These are phyloP conservation scores for Thinocorus orbignyianus DNA, from an alignment of 2,113 vertebrate species.

Conservation along the genomic window DNA sequence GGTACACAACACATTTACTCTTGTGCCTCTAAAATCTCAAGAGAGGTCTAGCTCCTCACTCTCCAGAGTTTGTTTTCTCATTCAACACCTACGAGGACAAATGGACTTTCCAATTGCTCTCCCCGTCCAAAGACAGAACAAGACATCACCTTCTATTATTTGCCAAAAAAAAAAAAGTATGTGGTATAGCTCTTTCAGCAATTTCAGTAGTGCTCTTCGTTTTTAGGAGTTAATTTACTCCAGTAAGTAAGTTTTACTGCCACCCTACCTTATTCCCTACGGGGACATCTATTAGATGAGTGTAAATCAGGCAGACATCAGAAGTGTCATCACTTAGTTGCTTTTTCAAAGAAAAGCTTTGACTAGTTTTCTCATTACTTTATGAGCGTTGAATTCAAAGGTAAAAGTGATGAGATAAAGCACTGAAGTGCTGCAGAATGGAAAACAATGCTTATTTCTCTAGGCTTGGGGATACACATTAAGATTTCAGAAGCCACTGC, in stretches of 20 bases:
- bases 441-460: not conserved
- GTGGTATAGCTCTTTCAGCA: not conserved
- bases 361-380: not conserved
- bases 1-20: not conserved
- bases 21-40: not conserved
- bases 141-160: not conserved
- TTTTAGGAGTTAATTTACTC: not conserved
- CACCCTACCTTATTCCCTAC: not conserved
- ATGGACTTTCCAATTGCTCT: not conserved
- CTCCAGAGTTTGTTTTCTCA: not conserved
- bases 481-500: not conserved
- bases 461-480: not conserved
- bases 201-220: not conserved
- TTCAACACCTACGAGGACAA: not conserved
- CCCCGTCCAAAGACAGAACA: not conserved
- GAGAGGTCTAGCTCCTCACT: not conserved
- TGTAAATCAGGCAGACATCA: not conserved
- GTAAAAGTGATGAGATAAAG: not conserved
- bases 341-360: not conserved
- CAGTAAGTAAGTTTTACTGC: not conserved
- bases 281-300: not conserved
- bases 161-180: not conserved
- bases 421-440: not conserved
- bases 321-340: not conserved
- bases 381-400: not conserved